Conservation (phyloP, 2,113 vertebrate species). For the Ophiodon elongatus region DNA sequence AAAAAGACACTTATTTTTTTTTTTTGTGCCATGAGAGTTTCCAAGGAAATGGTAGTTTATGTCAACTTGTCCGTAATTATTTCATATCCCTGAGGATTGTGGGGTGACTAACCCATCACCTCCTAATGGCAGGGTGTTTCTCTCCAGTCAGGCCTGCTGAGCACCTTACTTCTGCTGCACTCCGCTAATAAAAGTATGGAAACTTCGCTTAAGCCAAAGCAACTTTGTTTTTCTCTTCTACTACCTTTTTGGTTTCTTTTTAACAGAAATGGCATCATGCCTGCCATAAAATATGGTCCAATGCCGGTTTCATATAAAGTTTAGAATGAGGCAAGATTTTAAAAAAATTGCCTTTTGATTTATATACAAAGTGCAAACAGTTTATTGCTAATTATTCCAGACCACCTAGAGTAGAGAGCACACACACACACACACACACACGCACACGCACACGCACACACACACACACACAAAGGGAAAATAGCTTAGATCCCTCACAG, state of each 20-base stretch:
- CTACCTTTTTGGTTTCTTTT: conserved; percentile 22
- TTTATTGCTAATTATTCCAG: conserved; percentile 5
- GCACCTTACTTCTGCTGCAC: conserved; percentile 39
- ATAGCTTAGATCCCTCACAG: conserved; percentile 32
- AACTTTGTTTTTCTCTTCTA: background rate
- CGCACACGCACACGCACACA: conserved; percentile 27
- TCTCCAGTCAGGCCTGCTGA: conserved; percentile 22
- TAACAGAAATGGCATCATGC: conserved; percentile 11
- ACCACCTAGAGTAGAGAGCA: background rate
- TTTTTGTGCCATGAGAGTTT: conserved; percentile 35
- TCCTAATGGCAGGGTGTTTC: conserved; percentile 47
- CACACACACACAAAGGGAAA: conserved; percentile 36
- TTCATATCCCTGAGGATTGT: conserved; percentile 41
- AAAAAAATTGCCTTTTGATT: conserved; percentile 30
- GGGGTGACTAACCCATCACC: conserved; percentile 44
- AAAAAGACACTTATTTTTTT: conserved; percentile 29
- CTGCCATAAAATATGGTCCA: background rate
- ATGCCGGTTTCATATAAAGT: conserved; percentile 23
- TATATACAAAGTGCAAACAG: conserved; percentile 10
- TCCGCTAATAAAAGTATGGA: conserved; percentile 50
- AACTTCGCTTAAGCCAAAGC: conserved; percentile 28
- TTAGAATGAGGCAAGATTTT: background rate
- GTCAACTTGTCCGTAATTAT: conserved; percentile 41
- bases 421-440: conserved; percentile 23
- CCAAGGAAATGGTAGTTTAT: conserved; percentile 40